Base-by-base conservation (phyloP, 2,113 vertebrate species). In the Ptilorrhoa leucosticta region DNA sequence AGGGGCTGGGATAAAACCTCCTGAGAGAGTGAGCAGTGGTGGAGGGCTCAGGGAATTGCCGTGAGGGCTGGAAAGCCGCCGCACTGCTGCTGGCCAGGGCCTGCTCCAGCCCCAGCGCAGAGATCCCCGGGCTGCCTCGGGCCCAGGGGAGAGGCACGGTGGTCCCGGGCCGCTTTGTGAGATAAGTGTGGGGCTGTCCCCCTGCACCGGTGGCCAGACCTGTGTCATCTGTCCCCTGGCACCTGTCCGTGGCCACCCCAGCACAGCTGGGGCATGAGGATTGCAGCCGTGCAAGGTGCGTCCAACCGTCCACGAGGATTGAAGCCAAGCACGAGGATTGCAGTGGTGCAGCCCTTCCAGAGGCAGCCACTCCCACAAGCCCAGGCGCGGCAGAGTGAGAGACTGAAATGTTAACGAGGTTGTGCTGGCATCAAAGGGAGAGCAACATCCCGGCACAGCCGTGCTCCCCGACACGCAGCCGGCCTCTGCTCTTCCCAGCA, bases 401-500 rank as follows among this genome's bases (percentile, higher is more conserved):
- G 39, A 7, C n/a, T 31, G 61, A 60, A 31, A 40, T 23, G 61
- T 19, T 27, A 13, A 0, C 13, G 4, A 10, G 23, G 37, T 3
- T 31, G 54, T 7, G 3, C 21, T 31, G 47, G 37, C 30, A 24
- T 37, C 51, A 37, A 33, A 50, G 1, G 12, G 39, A n/a, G 26
- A 66, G 70, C 65, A 11, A 3, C 30, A 28, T 11, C 53, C 22
- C 5, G 0, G 2, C 1, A 3, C 40, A 26, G 64, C 44, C 10
- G 0, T 0, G 19, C 45, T 51, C 31, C 39, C 54, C 0, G 1
- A 11, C 68, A 33, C 0, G 0, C 77, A 45, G 57, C 15, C 0
- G 0, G 37, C 23, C 72, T 30, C 50, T 35, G 33, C 47, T 16
- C 27, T 35, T 15, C 54, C 28, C 78, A 42, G 75, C 65, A 27